Evolutionary conservation across 2,797 vertebrate genomes (phyloP), one percentile per base, ranked within the genome.

Genomic region (Buphagus erythrorhynchus): DNA sequence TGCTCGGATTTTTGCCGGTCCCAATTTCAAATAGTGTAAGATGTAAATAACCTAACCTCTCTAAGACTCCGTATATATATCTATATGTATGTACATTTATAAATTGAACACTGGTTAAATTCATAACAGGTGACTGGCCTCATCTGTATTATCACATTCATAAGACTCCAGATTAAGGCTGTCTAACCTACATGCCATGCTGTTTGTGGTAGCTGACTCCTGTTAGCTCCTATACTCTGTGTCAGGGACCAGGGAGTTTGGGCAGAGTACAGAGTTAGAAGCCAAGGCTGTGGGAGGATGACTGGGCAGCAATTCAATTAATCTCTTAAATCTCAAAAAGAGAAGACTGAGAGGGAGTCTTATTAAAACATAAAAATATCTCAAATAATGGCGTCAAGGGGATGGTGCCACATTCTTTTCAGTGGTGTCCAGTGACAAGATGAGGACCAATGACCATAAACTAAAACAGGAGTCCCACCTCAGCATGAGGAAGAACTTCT

Each of bases 1-100:
- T 17, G 16, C 4, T 66, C 12, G 74, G 26, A 42, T 7, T n/a
- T 52, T 6, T 4, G 0, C 9, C 1, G 0, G 2, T 51, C n/a
- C 4, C 13, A 76, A 0, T 49, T 75, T 83, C 45, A 45, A 48
- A 46, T 2, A 51, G 2, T 2, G 2, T 29, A 58, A 6, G 7
- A 68, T 40, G 8, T 17, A 55, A 84, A 72, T 45, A n/a, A n/a
- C 18, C 11, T 65, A 29, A 54, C 13, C 2, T 48, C 19, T 66
- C 25, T 62, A 49, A 29, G 17, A 40, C 14, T 72, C 18, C 12
- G 4, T 49, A 26, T 6, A 16, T 4, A 26, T 28, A 48, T 49
- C 16, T 7, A 8, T 19, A 19, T 16, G 2, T 48, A 20, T 15
- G 4, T 43, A 29, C 6, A 29, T 15, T 48, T 54, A 49, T 14